Evolutionary conservation across 2,888 invertebrate species (phyloP).

Genomic region (Xestia sexstrigata): DNA sequence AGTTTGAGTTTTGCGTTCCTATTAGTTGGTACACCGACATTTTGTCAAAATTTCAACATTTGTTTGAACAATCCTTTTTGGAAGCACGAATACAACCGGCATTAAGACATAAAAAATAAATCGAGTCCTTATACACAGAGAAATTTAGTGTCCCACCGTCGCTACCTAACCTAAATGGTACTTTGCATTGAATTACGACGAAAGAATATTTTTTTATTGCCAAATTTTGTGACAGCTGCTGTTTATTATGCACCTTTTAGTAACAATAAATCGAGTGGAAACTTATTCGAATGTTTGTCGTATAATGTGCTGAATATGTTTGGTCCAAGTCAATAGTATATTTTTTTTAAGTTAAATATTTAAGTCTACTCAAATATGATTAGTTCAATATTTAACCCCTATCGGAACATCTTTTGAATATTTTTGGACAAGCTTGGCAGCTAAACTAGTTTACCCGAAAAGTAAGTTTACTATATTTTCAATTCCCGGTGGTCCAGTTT

Average conservation of each 20-base stretch:
- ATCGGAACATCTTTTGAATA: background rate
- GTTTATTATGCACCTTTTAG: slow-evolving; percentile 59
- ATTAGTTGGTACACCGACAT: background rate
- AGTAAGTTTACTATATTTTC: slow-evolving; percentile 38
- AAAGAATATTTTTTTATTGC: slow-evolving; percentile 58
- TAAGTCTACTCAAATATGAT: background rate
- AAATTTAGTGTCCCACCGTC: slow-evolving; percentile 41
- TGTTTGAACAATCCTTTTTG: slow-evolving; percentile 23
- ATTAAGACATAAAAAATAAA: slow-evolving; percentile 47
- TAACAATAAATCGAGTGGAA: slow-evolving; percentile 48
- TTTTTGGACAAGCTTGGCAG: background rate
- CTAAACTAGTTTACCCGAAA: slow-evolving; percentile 31
- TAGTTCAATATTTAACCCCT: background rate
- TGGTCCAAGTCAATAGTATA: background rate
- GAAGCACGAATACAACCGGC: slow-evolving; percentile 14
- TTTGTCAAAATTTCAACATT: background rate
- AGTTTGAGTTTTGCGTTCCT: too few species aligned
- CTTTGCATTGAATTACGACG: slow-evolving; percentile 62
- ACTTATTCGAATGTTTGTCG: slow-evolving; percentile 28
- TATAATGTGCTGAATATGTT: slow-evolving; percentile 25
- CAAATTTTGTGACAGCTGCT: slow-evolving; percentile 52
- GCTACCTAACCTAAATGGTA: slow-evolving; percentile 56
- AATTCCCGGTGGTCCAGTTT: slow-evolving; percentile 59
- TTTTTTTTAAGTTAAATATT: background rate
- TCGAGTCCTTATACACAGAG: slow-evolving; percentile 31